phyloP scores from a whole-genome alignment of 1,140 invertebrate species.

The Coelopa frigida region DNA sequence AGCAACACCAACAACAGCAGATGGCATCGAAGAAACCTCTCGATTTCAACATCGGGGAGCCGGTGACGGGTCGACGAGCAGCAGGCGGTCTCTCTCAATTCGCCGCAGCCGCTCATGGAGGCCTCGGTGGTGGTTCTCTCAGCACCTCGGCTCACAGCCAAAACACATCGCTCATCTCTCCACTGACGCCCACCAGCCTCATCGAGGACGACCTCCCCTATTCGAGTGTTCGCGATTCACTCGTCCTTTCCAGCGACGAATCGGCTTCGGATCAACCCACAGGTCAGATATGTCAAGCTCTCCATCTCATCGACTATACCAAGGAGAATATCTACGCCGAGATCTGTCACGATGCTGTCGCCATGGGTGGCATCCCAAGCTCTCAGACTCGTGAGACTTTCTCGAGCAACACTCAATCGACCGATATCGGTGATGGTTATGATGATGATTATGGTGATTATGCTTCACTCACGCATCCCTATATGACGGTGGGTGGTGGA shows the following conservation, averaged over 20 bases:
- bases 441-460: constrained; percentile 36
- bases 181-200: constrained; percentile 21
- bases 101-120: no score
- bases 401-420: constrained; percentile 20
- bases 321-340: constrained; percentile 57
- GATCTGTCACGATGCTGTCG: constrained; percentile 45
- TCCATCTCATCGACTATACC: constrained; percentile 37
- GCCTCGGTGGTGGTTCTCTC: constrained; percentile 14
- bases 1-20: neutral
- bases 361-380: constrained; percentile 9
- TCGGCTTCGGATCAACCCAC: constrained; percentile 11
- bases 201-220: constrained; percentile 41
- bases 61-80: constrained; percentile 31
- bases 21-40: constrained; percentile 3
- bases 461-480: constrained; percentile 34
- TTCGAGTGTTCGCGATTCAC: constrained; percentile 39
- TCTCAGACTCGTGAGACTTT: constrained; percentile 27
- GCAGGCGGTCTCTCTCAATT: constrained; percentile 35
- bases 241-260: constrained; percentile 27
- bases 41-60: constrained; percentile 21
- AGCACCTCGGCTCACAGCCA: constrained; percentile 5
- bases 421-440: constrained; percentile 12
- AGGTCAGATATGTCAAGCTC: constrained; percentile 12
- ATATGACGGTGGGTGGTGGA: neutral
- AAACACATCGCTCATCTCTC: constrained; percentile 13